Evolutionary conservation across 2,888 invertebrate species (phyloP).

Genomic region (Mayetiola destructor): DNA sequence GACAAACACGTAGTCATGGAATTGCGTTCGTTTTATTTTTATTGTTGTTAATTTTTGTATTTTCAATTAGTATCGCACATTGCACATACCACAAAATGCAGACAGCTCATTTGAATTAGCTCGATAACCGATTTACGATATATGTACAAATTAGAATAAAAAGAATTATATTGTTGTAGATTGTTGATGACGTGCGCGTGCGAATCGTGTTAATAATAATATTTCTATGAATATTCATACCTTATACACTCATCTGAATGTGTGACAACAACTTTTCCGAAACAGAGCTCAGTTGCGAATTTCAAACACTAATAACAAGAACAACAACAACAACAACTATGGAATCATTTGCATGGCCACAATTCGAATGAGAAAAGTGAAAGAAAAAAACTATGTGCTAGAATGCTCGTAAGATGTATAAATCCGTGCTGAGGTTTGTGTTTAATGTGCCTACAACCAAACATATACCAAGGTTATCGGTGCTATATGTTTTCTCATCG

Average conservation of each 20-base stretch:
- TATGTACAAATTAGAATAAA: not conserved
- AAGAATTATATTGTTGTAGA: too few relatives aligned
- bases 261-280: constrained; percentile 10
- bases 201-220: constrained; percentile 10
- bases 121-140: not conserved
- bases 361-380: not conserved
- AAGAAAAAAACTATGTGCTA: not conserved
- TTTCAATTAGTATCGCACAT: constrained; percentile 12
- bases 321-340: not conserved
- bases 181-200: not conserved
- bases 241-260: too few relatives aligned
- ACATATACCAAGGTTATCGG: too few relatives aligned
- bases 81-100: constrained; percentile 1
- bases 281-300: not conserved
- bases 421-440: too few relatives aligned
- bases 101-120: not conserved
- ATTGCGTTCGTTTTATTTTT: not conserved
- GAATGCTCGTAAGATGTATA: too few relatives aligned
- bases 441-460: too few relatives aligned
- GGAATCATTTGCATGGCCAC: constrained; percentile 1
- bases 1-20: not conserved
- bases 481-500: too few relatives aligned
- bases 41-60: not conserved
- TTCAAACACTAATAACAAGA: too few relatives aligned
- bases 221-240: constrained; percentile 12